Base-by-base conservation (phyloP, 2,888 invertebrate species). In the Leptopilina syphax region DNA sequence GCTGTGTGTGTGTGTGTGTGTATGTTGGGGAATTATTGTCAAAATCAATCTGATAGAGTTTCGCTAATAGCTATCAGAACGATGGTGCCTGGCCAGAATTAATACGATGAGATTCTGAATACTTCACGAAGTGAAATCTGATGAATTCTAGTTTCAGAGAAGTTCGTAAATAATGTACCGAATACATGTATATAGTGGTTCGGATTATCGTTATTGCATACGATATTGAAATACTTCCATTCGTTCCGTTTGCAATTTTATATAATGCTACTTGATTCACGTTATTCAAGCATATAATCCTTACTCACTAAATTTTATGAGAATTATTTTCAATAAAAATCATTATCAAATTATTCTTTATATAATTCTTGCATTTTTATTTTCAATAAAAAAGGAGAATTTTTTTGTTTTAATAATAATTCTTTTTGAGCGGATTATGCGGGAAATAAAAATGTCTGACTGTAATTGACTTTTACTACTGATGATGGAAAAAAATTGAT, bases 161-260 rank as follows among this genome's bases (percentile, higher is more conserved):
- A 79, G 79, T 79, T 83, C 82, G 80, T 50, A 66, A 66, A 65
- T 77, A 80, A 65, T 79, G 80, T 80, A 44, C 83, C 76, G 50
- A 24, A 8, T 44, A 50, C 73, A 66, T 81, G 78, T 70, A 66
- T 81, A 79, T 82, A 85, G 85, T 85, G 85, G 60, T 27, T 24
- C 50, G 65, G 54, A 54, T 54, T 65, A 65, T 50, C 65, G 47
- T 84, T 84, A 76, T 67, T 80, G 79, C 66, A 80, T 67, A 82
- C 85, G 82, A 77, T 83, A 87, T 85, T 85, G 83, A 84, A 85
- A 86, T 85, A 85, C 50, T 84, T 83, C 83, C 81, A 84, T 85
- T 85, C 81, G 83, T 83, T 81, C 8, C 68, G 76, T 34, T 34
- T 54, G 24, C 54, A 70, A 54, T 70, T 54, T 34, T 34, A 44